Conservation (phyloP, 2,888 invertebrate species). For the Spodoptera littoralis region DNA sequence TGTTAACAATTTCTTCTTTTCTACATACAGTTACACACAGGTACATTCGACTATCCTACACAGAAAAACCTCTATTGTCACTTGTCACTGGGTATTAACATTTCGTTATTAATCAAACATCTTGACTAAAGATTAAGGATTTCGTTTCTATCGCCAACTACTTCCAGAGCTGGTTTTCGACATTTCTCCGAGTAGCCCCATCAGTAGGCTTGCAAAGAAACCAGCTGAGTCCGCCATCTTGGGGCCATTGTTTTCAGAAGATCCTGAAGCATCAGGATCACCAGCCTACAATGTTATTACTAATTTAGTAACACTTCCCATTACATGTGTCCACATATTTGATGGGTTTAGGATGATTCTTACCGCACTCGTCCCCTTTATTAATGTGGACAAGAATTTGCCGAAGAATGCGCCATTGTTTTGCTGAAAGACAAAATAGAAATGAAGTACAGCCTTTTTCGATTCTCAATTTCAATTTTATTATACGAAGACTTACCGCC, state of each 20-base stretch:
- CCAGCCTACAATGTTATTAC: constrained; percentile 66
- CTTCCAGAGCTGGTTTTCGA: constrained; percentile 79
- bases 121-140: background rate
- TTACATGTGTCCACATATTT: too few relatives aligned
- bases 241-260: constrained; percentile 60
- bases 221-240: constrained; percentile 78
- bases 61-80: too few relatives aligned
- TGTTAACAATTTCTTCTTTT: too few relatives aligned
- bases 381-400: constrained; percentile 77
- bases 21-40: too few relatives aligned
- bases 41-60: too few relatives aligned
- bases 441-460: too few relatives aligned
- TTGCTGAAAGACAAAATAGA: constrained; percentile 68
- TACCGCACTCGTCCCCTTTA: constrained; percentile 84
- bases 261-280: constrained; percentile 62
- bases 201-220: constrained; percentile 76
- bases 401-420: constrained; percentile 86
- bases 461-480: too few relatives aligned
- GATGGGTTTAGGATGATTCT: constrained; percentile 46
- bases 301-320: too few relatives aligned
- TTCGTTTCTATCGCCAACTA: constrained; percentile 59
- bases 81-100: too few relatives aligned
- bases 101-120: too few relatives aligned
- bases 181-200: constrained; percentile 81
- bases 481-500: constrained; percentile 69